Percentiles rank a stretch among this genome's conserved stretches.
phyloP scores from a whole-genome alignment of 1,140 invertebrate genomes.

The Battus philenor region DNA sequence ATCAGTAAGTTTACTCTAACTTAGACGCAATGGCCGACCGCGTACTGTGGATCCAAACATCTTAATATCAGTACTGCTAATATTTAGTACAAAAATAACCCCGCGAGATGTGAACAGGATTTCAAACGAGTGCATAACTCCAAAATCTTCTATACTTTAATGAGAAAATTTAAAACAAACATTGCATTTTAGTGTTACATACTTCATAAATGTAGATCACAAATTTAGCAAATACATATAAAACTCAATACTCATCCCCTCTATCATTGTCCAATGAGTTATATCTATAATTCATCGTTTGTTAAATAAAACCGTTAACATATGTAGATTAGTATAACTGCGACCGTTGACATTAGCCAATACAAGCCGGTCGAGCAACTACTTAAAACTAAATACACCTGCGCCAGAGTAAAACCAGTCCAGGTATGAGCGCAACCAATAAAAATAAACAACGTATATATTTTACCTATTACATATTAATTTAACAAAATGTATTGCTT shows the following conservation, averaged over 20 bases:
- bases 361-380: slow-evolving; percentile 3
- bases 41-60: slow-evolving; percentile 28
- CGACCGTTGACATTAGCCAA: background rate
- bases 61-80: slow-evolving; percentile 56
- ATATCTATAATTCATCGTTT: too few relatives aligned
- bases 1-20: slow-evolving; percentile 46
- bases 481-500: too few relatives aligned
- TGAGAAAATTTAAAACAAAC: too few relatives aligned
- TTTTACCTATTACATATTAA: too few relatives aligned
- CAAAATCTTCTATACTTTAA: too few relatives aligned
- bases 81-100: slow-evolving; percentile 69
- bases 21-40: slow-evolving; percentile 52
- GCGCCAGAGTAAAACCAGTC: slow-evolving; percentile 34
- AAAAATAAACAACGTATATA: slow-evolving; percentile 17
- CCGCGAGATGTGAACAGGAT: slow-evolving; percentile 49
- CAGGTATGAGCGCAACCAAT: slow-evolving; percentile 52
- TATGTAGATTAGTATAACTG: background rate
- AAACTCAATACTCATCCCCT: too few relatives aligned
- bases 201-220: too few relatives aligned
- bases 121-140: slow-evolving; percentile 12
- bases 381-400: slow-evolving; percentile 27
- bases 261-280: background rate
- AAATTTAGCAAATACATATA: too few relatives aligned
- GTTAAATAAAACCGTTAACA: background rate
- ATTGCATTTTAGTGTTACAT: too few relatives aligned